Base-by-base conservation (phyloP, 2,888 invertebrate species). In the Amphipyra berbera region DNA sequence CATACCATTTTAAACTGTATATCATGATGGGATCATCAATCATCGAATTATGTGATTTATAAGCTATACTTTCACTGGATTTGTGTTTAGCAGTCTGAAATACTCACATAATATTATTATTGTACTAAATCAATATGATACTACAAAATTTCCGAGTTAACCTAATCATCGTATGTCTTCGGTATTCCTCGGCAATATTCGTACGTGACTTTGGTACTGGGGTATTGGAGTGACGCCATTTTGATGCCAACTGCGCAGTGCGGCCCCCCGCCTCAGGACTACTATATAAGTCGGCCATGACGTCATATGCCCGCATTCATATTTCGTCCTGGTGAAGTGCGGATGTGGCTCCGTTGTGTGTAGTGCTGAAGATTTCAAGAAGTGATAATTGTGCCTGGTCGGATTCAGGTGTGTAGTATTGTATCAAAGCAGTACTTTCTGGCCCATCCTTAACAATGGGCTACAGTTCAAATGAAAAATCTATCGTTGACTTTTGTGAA, bases 361-460 rank as follows among this genome's bases (percentile, higher is more conserved):
- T 82, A 83, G 90, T 92, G 90, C 78, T 82, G 75, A 82, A 81
- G 82, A 85, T 79, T 83, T 85, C 86, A 83, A 77, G 87, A 86
- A 85, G 83, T 87, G 85, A 79, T 67, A 66, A 79, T 87, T 87
- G 88, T 88, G 92, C 91, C 92, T 92, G 89, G 84, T 88, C 86
- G 92, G 92, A 93, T 93, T 85, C 93, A 94, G 94, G 94, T 94
- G 93, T 95, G 94, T 93, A 94, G 89, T 86, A 83, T 88, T 87
- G 83, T 87, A 82, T 82, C 85, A 84, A 86, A 83, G 84, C 88
- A 89, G 87, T 89, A 88, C 89, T 85, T 87, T 88, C 78, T 86
- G 82, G 83, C 83, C 86, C 75, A 64, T 56, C 68, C 56, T 78
- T 77, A 83, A 88, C 73, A 82, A 94, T 95, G 94, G 94, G 94